Evolutionary conservation across 1,140 invertebrate species (phyloP), one percentile per base, ranked within the genome.

Genomic region (Drosophila nigromelanica): DNA sequence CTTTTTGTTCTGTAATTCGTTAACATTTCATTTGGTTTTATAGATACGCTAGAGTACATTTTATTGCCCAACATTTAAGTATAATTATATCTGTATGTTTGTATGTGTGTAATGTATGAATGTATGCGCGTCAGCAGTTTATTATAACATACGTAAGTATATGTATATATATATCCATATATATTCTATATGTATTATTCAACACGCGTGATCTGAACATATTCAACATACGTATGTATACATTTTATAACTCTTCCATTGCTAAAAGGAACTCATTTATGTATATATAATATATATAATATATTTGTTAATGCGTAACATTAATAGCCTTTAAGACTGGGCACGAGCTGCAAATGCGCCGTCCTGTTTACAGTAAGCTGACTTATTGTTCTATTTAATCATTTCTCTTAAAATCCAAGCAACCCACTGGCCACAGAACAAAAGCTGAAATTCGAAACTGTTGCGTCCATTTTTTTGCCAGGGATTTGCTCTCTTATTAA

Each of bases 21-120:
- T 61, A 82, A 73, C 66, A 80, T 80, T 71, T 72, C 52, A 66
- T 52, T 52, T 37, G 50, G 33, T 66, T 45, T 69, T 45, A 48
- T 73, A 77, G 47, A 79, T 74, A 74, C 63, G 56, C 72, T 82
- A 82, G 73, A 72, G 18, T 83, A 80, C 70, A 74, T 64, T 64
- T 80, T 87, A 82, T 78, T 89, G 82, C 79, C 75, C 83, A 86
- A 86, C 82, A 87, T 86, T 86, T 87, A 82, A 66, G 60, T 80
- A 75, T 78, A 86, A 68, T 78, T 79, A 60, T 47, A 63, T 47
- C 24, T 24, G 15, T 70, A 64, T 67, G 48, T 51, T 43, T 72
- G 27, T 64, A 27, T 70, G 58, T 61, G 43, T 82, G 50, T 82
- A 35, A 35, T 35, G 50, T 82, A 24, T 50, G 30, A 21, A 7